These are phyloP conservation scores for Hydrozoanthus tunicans DNA, from an alignment of 64 coral and sea anemone species.

Conservation along the genomic window DNA sequence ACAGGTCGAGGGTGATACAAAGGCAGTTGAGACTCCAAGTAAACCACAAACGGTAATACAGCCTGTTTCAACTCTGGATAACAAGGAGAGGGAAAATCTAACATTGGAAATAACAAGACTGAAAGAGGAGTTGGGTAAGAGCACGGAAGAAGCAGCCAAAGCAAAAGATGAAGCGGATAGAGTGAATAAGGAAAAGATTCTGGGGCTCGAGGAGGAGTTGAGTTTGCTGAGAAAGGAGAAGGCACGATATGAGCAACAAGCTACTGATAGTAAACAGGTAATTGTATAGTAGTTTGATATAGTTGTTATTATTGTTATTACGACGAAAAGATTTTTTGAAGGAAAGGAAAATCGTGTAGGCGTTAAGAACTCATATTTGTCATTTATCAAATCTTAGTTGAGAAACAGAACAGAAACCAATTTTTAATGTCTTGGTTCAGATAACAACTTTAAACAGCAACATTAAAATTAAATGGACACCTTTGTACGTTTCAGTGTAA, in stretches of 20 bases:
- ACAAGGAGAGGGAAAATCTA: constrained; percentile 66
- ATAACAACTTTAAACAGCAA: too few species aligned
- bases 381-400: too few species aligned
- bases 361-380: too few species aligned
- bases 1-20: background rate
- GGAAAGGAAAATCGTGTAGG: too few species aligned
- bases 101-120: constrained; percentile 65
- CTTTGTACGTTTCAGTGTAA: too few species aligned
- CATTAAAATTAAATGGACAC: too few species aligned
- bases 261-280: constrained; percentile 86
- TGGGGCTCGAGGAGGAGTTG: constrained; percentile 63
- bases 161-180: constrained; percentile 62
- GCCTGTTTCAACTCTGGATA: constrained; percentile 62
- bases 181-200: constrained; percentile 59
- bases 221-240: constrained; percentile 86
- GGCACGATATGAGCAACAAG: constrained; percentile 85
- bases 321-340: too few species aligned
- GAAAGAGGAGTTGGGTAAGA: constrained; percentile 61
- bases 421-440: too few species aligned
- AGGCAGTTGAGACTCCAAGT: background rate
- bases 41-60: constrained; percentile 42
- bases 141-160: constrained; percentile 48
- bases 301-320: background rate
- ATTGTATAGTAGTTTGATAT: background rate
- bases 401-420: too few species aligned